Evolutionary conservation across 2,888 invertebrate genomes (phyloP), one percentile per base, ranked within the genome.

Genomic region (Rhagonycha fulva): DNA sequence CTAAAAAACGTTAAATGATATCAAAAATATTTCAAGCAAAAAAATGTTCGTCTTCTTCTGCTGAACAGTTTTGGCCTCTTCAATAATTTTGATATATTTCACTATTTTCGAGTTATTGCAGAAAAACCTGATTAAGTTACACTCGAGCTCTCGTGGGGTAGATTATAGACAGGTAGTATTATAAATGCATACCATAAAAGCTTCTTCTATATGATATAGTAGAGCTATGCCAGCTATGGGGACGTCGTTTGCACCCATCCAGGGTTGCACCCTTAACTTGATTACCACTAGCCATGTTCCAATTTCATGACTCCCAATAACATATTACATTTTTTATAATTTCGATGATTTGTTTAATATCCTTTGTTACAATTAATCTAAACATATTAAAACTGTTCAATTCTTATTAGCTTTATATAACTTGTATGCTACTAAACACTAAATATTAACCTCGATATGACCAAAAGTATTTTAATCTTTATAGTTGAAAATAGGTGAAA

Each of bases 181-280:
- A 19, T 62, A 62, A 19, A 10, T 62, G 3, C 26, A 76, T 78
- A 79, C 79, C 79, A 69, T 77, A 69, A 71, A 68, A 73, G 62
- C 78, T 78, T 19, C 71, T 74, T 30, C 76, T 68, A 47, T 78
- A 79, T 72, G 84, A 82, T 24, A 82, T 83, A 73, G 85, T 84
- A 76, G 86, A 84, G 80, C 86, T 84, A 82, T 87, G 87, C 87
- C 87, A 87, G 82, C 87, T 87, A 82, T 87, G 87, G 47, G 87
- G 87, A 73, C 87, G 84, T 68, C 84, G 82, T 75, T 83, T 84
- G 60, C 82, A 81, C 74, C 83, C 83, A 80, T 81, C 70, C 79
- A 68, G 81, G 79, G 76, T 81, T 76, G 81, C 83, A 75, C 80
- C 82, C 78, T 80, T 78, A 47, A 71, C 75, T 63, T 79, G 76